Conservation (phyloP, 2,888 invertebrate species). For the Nephrotoma appendiculata region DNA sequence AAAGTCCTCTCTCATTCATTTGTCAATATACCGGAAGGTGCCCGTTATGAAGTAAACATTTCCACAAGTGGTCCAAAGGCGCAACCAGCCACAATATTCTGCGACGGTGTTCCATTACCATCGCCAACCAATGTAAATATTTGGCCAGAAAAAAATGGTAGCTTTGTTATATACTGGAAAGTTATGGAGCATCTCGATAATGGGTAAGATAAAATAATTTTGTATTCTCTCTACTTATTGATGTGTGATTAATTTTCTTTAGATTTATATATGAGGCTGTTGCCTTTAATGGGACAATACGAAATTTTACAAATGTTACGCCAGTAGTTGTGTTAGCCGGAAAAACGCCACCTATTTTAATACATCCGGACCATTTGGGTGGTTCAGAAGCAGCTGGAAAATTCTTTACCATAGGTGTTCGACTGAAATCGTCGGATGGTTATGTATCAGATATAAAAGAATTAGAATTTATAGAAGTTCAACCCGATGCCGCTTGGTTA, state of each 20-base stretch:
- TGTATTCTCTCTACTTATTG: background rate
- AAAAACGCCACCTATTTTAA: conserved; percentile 35
- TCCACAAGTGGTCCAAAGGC: conserved; percentile 26
- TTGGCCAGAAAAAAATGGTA: conserved; percentile 42
- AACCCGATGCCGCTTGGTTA: conserved; percentile 16
- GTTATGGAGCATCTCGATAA: conserved; percentile 26
- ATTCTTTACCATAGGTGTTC: conserved; percentile 48
- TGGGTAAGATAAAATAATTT: background rate
- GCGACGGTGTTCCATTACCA: conserved; percentile 40
- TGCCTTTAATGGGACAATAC: conserved; percentile 40
- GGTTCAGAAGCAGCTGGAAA: conserved; percentile 34
- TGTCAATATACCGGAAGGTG: conserved; percentile 37
- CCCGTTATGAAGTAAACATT: conserved; percentile 36
- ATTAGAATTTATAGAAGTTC: conserved; percentile 17
- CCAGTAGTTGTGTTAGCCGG: conserved; percentile 30
- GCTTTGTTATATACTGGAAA: conserved; percentile 51
- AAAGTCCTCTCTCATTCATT: conserved; percentile 18
- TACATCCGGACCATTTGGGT: conserved; percentile 26
- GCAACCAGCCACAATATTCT: conserved; percentile 32
- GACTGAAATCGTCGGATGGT: conserved; percentile 35
- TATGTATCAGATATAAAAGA: conserved; percentile 17
- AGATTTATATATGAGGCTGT: conserved; percentile 49
- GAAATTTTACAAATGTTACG: conserved; percentile 34
- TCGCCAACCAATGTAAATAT: conserved; percentile 50
- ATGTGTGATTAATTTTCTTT: conserved; percentile 13